Conservation (phyloP, 1,140 invertebrate genomes). For the Halesus radiatus region DNA sequence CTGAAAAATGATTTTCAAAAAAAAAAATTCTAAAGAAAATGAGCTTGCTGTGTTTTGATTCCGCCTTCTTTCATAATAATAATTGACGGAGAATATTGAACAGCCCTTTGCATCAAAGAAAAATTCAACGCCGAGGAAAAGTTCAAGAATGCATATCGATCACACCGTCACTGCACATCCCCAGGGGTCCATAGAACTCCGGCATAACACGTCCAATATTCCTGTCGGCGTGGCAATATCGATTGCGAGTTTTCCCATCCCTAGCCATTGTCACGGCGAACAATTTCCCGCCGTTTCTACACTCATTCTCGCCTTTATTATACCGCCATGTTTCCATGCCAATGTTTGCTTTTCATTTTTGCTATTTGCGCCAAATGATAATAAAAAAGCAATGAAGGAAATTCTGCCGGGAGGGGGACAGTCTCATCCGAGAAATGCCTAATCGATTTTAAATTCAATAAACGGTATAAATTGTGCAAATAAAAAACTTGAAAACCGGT, state of each 20-base stretch:
- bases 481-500: too few relatives aligned
- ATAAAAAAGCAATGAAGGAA: conserved; percentile 2
- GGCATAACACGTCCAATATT: not conserved
- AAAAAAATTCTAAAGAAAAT: too few relatives aligned
- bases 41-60: too few relatives aligned
- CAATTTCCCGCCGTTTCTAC: conserved; percentile 9
- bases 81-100: too few relatives aligned
- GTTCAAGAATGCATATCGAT: not conserved
- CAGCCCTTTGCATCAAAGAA: not conserved
- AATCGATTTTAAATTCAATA: too few relatives aligned
- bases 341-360: conserved; percentile 28
- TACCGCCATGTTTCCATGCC: not conserved
- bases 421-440: not conserved
- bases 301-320: not conserved
- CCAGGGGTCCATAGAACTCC: not conserved
- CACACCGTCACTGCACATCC: conserved; percentile 1
- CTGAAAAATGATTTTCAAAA: too few relatives aligned
- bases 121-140: not conserved
- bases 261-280: not conserved
- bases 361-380: conserved; percentile 22
- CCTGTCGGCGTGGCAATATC: conserved; percentile 5
- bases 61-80: too few relatives aligned
- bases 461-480: too few relatives aligned
- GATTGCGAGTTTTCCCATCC: conserved; percentile 2
- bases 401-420: not conserved